Conservation (phyloP, 2,797 vertebrate genomes). For the Malacoraja senta region DNA sequence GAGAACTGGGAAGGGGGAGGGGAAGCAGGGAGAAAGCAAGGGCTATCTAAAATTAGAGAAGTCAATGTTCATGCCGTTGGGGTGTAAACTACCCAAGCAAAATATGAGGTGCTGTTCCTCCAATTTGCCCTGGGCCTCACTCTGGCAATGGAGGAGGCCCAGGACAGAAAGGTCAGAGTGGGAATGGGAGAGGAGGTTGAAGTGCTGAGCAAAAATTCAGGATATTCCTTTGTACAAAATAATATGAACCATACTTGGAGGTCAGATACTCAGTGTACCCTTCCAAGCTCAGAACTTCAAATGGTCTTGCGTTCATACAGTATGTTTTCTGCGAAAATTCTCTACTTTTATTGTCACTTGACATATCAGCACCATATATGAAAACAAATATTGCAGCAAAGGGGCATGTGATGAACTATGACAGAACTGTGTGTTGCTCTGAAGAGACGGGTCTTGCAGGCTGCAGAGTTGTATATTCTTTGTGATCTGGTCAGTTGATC, state of each 20-base stretch:
- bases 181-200: too few species aligned
- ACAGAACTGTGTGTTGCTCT: not conserved
- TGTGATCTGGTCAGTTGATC: not conserved
- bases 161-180: too few species aligned
- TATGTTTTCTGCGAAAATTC: not conserved
- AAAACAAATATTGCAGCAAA: not conserved
- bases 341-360: not conserved
- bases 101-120: too few species aligned
- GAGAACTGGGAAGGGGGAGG: too few species aligned
- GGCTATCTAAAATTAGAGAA: too few species aligned
- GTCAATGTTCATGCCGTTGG: too few species aligned
- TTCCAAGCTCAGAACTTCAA: slow-evolving; percentile 15
- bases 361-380: not conserved
- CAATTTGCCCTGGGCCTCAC: too few species aligned
- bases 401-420: not conserved
- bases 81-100: too few species aligned
- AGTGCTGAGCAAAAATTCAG: too few species aligned
- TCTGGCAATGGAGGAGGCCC: too few species aligned
- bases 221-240: not conserved
- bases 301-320: not conserved
- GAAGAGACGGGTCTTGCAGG: not conserved
- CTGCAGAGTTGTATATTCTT: not conserved
- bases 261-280: slow-evolving; percentile 19
- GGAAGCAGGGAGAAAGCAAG: too few species aligned
- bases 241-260: slow-evolving; percentile 28